Base-by-base conservation (phyloP, 2,113 vertebrate genomes). In the Rhegmatorhina hoffmannsi region DNA sequence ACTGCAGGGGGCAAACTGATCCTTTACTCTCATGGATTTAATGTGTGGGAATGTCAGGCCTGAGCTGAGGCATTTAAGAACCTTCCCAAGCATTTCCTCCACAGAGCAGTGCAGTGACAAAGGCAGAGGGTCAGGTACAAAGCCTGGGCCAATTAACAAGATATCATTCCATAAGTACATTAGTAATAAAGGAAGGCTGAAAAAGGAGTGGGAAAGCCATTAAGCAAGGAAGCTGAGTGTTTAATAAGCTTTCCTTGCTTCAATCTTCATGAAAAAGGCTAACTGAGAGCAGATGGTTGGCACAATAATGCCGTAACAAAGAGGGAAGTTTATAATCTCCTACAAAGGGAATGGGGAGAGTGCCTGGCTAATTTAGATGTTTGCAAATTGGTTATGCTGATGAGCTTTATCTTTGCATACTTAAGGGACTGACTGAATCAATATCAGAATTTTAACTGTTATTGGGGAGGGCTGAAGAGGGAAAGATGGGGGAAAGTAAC, bases 381-480 rank as follows among this genome's bases (percentile, higher is more conserved):
- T 94, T 94, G 90, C 94, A 93, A 85, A 93, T 87, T 68, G 74
- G 69, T 94, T 96, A 73, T 94, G 87, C 85, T 96, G 95, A 95
- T 96, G 94, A 93, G 90, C 95, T 95, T 92, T 90, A 87, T 87
- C 92, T 95, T 96, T 3, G 5, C 86, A 18, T 75, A 46, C 73
- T 89, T 90, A 90, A 93, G 85, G 86, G 82, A 5, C 52, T 47
- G 83, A 36, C 76, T 84, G 89, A 90, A 84, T 75, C 89, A 55
- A 19, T 55, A 87, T 17, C 64, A 40, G 79, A 55, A 82, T 84
- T 63, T 87, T 63, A 86, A 86, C 68, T 70, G 43, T 17, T 50
- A 44, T 19, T 3, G 4, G 53, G 40, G 85, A 66, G 73, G 49
- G 28, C 31, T 13, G 33, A 46, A 85, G 46, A 50, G 26, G 52